Conservation (phyloP, 2,113 vertebrate species). For the Martes martes region DNA sequence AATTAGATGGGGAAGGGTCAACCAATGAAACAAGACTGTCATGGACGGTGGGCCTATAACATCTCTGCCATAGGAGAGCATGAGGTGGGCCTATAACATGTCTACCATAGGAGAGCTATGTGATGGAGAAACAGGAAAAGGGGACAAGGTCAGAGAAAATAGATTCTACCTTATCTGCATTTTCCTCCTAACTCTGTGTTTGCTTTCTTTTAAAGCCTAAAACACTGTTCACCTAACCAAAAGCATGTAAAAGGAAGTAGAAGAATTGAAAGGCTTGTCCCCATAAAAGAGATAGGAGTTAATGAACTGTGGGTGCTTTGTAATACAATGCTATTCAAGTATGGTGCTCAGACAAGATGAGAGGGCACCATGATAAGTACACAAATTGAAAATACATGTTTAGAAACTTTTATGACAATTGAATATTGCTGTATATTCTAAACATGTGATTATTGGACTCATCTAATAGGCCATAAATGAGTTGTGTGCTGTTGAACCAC, state of each 20-base stretch:
- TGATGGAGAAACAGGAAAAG: not conserved
- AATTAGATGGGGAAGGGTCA: not conserved
- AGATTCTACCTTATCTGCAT: not conserved
- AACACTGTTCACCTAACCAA: not conserved
- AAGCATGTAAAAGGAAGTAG: not conserved
- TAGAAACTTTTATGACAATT: not conserved
- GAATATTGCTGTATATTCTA: not conserved
- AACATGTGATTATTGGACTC: not conserved
- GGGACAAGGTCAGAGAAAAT: not conserved
- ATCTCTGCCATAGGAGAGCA: not conserved
- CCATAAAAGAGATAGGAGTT: not conserved
- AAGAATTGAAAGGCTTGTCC: not conserved
- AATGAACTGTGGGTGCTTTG: not conserved
- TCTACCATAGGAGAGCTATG: not conserved
- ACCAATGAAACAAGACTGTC: not conserved
- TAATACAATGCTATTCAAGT: not conserved
- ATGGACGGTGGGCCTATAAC: not conserved
- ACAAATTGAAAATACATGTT: not conserved
- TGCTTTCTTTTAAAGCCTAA: constrained; percentile 8
- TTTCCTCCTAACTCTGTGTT: not conserved
- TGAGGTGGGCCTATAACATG: too few relatives aligned
- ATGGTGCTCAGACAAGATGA: not conserved
- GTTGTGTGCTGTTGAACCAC: not conserved
- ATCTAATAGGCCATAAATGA: not conserved
- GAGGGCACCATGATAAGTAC: not conserved